Base-by-base conservation (phyloP, 2,113 vertebrate genomes). In the Melozone crissalis region DNA sequence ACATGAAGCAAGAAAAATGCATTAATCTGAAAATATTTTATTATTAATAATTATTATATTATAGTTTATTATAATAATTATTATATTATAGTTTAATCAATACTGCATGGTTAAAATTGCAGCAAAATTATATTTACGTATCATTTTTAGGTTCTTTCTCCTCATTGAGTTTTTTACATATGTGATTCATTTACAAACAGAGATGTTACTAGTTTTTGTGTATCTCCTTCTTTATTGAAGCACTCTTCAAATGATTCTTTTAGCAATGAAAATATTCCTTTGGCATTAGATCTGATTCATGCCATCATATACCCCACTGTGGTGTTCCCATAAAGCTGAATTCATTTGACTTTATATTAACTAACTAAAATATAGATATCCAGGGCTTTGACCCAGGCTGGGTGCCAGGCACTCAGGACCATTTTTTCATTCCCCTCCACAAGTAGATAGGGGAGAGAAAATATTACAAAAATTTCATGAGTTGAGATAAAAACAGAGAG, bases 121-220 rank as follows among this genome's bases (percentile, higher is more conserved):
- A 49, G 2, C 0, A 62, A 66, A 94, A 15, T 4, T 0, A 20
- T 65, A 62, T 83, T 83, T 63, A 51, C 0, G 2, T n/a, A 17
- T 28, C 0, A 17, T 20, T 78, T 77, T 62, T 39, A 37, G 27
- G 8, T 28, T 73, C 1, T 54, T 18, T 71, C 11, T 66, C 17
- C 17, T 74, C 3, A 7, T 31, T 51, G n/a, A 0, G 0, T 12
- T 33, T 35, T 66, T 74, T 35, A n/a, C 2, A 35, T 47, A 35
- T 0, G 0, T 15, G 6, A 7, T 51, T 41, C 30, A 15, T 84
- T 76, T 51, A 28, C 9, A 55, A 67, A 68, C 4, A 71, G 5
- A 16, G 5, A 16, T 66, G 5, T 18, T 37, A 19, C 26, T 61
- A n/a, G 9, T 26, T 19, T 69, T 3, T 58, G 82, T 31, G 37